Base-by-base conservation (phyloP, 2,888 invertebrate species). In the Erebia epiphron region DNA sequence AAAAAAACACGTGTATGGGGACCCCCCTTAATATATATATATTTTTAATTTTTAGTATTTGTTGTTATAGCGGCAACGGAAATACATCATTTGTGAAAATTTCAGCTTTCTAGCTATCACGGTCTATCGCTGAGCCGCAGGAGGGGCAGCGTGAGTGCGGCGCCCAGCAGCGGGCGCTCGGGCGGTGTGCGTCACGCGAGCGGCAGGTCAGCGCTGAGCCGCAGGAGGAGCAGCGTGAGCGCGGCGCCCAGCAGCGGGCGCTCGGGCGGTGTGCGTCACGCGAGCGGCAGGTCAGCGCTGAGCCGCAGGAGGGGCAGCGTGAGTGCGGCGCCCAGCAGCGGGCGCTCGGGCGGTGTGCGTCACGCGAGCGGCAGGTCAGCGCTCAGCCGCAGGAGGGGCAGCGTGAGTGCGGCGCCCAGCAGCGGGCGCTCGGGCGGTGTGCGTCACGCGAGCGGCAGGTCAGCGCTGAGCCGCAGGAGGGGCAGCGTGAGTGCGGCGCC, bases 161-260 rank as follows among this genome's bases (percentile, higher is more conserved):
- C 1, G 61, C 14, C n/a, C n/a, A n/a, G n/a, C n/a, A 1, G 66
- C 11, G 41, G 46, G 7, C 16, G 21, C 46, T 2, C 16, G 43
- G 9, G 43, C 9, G 2, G 9, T 43, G 43, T 21, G 21, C n/a
- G 46, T 78, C 78, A 80, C 21, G 81, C 79, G 69, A 72, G 75
- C 35, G 80, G 76, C 76, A 83, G 76, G 67, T 82, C 82, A 0
- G 75, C 64, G 50, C 75, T 72, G n/a, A 86, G 79, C 26, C 76
- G 82, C 77, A 80, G 76, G 73, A 88, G 74, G 54, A 82, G 83
- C 79, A 88, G 82, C 78, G 83, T 73, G 11, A 87, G 83, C 76
- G 84, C 86, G 14, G 81, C 79, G 71, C 86, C n/a, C n/a, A n/a
- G n/a, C n/a, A 87, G 75, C 67, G 80, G 83, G 11, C 87, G 86